Evolutionary conservation across 2,888 invertebrate species (phyloP).

Genomic region (Sceliomorpha sp.): DNA sequence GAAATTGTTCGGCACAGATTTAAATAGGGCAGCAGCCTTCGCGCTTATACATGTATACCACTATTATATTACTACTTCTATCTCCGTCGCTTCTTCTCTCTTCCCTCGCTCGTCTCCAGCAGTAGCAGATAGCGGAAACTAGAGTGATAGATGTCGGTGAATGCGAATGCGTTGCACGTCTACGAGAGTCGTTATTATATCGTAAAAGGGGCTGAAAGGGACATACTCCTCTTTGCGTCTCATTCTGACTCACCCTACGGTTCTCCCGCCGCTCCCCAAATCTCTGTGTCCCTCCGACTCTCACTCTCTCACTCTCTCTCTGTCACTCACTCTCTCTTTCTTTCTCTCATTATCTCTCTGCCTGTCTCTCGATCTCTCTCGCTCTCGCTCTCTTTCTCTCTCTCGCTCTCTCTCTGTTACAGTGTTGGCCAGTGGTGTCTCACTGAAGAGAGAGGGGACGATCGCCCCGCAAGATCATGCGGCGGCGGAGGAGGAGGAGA

Average conservation of each 20-base stretch:
- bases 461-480: slow-evolving; percentile 68
- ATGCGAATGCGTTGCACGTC: slow-evolving; percentile 62
- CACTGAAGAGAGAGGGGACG: slow-evolving; percentile 75
- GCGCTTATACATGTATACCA: neutral
- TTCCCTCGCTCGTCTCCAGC: slow-evolving; percentile 34
- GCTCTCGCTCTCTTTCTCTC: too few relatives aligned
- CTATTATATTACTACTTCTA: slow-evolving; percentile 21
- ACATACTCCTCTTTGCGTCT: slow-evolving; percentile 8
- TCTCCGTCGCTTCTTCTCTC: slow-evolving; percentile 41
- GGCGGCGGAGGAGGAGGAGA: slow-evolving; percentile 62
- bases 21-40: slow-evolving; percentile 15
- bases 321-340: slow-evolving; percentile 67
- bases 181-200: slow-evolving; percentile 55
- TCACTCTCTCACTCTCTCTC: slow-evolving; percentile 45
- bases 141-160: slow-evolving; percentile 69
- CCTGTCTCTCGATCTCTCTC: too few relatives aligned
- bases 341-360: slow-evolving; percentile 72
- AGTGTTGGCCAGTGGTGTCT: slow-evolving; percentile 76
- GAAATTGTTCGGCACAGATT: slow-evolving; percentile 30
- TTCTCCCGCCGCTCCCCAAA: slow-evolving; percentile 28
- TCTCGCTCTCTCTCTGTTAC: too few relatives aligned
- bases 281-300: slow-evolving; percentile 26
- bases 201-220: slow-evolving; percentile 52
- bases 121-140: slow-evolving; percentile 36
- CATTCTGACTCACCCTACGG: slow-evolving; percentile 23